Evolutionary conservation across 64 coral and sea anemone species (phyloP), one percentile per base, ranked within the genome.

Genomic region (Montipora cactus): DNA sequence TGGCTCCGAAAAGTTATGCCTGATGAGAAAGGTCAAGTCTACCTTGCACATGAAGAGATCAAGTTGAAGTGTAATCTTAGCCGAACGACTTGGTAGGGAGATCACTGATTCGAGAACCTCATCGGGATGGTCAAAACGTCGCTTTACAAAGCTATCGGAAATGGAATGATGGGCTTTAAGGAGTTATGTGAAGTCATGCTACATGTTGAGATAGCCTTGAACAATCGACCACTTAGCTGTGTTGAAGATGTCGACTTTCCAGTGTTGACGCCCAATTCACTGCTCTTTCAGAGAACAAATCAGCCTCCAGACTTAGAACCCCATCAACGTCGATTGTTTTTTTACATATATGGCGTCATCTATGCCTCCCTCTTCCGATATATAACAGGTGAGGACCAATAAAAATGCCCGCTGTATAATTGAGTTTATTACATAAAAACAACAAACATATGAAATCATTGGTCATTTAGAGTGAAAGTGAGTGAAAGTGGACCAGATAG

Each of bases 11-110:
- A 22, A 7, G 12, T 91, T 1, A 71, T 51, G 87, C 80, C 81
- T 14, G 87, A 90, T 80, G 11, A 89, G 0, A 11, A 49, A 49
- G 48, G 90, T 1, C 46, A 16, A 8, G 67, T 84, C 78, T 94
- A 74, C 49, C 46, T 89, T 18, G 83, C 64, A 4, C 21, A 28
- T 52, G 11, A 44, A 4, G 25, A 25, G 25, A 25, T 25, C 25
- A 25, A 25, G 25, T 25, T 0, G 0, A 0, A 25, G 25, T 25
- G 50, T 89, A 5, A 77, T 94, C 3, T 71, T 66, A 50, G 47
- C 7, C 93, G 93, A 11, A 67, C 78, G 10, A 77, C 93, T 44
- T 94, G 92, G 92, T 94, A 87, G 92, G 67, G 67, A 69, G 67
- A n/a, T n/a, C 67, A 69, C 25, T 25, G 25, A n/a, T 69, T 69